Base-by-base conservation (phyloP, 2,113 vertebrate genomes). In the Morone chrysops region DNA sequence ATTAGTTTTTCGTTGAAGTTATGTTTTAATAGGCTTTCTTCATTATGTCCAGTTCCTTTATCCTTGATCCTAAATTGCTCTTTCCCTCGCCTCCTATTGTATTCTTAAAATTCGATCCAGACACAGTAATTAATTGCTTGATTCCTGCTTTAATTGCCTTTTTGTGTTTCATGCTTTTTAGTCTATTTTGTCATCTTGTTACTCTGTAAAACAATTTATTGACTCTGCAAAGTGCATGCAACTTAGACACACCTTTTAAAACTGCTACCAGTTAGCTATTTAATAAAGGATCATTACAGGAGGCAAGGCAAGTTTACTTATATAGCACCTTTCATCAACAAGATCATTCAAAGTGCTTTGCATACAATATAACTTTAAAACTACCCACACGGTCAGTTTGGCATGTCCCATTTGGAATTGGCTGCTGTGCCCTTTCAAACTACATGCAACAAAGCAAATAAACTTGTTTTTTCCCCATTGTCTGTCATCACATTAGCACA, bases 81-180 rank as follows among this genome's bases (percentile, higher is more conserved):
- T 2, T 13, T 54, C 47, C 6, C 47, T 45, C 5, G 4, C 16
- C 38, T 73, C 12, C n/a, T 51, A 25, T 75, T 88, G 60, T 57
- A 53, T 53, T 66, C 38, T 51, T 40, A 13, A n/a, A 70, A 56
- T 50, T 68, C 1, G 50, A 70, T 57, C 76, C 74, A 81, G 40
- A 61, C 48, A 14, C 16, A 47, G 6, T 40, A 71, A 75, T 75
- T 45, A 38, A 59, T 70, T 70, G 75, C 70, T 70, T 51, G 31
- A 70, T 51, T 70, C 53, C 20, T 36, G 25, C 61, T 75, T 75
- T 70, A 80, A 71, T 75, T 78, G 45, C 25, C 47, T 70, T 53
- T 36, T 82, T 78, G 48, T 75, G 60, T 61, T 75, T 41, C 13
- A 14, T 22, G 38, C 31, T 61, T 72, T 60, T 50, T 16, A 9